Conservation (phyloP, 2,797 vertebrate species). For the Bovichtus diacanthus region DNA sequence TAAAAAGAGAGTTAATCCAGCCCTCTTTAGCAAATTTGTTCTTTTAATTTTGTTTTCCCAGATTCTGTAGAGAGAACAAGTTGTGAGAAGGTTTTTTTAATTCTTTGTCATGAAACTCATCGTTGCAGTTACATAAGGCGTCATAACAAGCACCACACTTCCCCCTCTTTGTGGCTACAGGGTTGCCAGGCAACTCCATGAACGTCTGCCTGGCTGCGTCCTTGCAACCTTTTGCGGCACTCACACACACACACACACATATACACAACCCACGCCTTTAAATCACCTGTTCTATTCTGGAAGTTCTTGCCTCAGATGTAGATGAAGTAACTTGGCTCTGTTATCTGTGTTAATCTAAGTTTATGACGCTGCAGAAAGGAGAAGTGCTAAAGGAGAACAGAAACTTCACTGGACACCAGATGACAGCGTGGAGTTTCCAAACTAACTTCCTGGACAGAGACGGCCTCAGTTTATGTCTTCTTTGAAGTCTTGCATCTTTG, state of each 20-base stretch:
- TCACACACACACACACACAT: neutral
- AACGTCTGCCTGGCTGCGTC: conserved; percentile 52
- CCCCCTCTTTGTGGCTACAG: conserved; percentile 51
- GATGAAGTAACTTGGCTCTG: neutral
- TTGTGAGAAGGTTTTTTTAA: conserved; percentile 28
- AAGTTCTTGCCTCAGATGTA: neutral
- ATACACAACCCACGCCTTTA: conserved; percentile 10
- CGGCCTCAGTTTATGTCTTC: conserved; percentile 2
- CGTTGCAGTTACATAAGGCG: conserved; percentile 50
- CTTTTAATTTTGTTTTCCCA: conserved; percentile 23
- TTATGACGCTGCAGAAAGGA: conserved; percentile 35
- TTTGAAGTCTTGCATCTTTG: conserved; percentile 28
- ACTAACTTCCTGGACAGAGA: conserved; percentile 61
- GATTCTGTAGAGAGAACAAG: conserved; percentile 11
- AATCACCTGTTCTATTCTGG: conserved; percentile 16
- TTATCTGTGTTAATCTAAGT: conserved; percentile 35
- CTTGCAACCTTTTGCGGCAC: conserved; percentile 48
- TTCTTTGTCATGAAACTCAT: conserved; percentile 36
- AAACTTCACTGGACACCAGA: conserved; percentile 63
- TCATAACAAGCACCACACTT: conserved; percentile 53
- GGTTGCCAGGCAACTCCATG: conserved; percentile 76
- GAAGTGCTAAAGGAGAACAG: conserved; percentile 70
- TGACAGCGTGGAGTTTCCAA: conserved; percentile 64
- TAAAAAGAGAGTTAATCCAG: neutral
- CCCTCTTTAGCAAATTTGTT: neutral